phyloP scores from a whole-genome alignment of 2,888 invertebrate genomes.

The Agonopterix arenella region DNA sequence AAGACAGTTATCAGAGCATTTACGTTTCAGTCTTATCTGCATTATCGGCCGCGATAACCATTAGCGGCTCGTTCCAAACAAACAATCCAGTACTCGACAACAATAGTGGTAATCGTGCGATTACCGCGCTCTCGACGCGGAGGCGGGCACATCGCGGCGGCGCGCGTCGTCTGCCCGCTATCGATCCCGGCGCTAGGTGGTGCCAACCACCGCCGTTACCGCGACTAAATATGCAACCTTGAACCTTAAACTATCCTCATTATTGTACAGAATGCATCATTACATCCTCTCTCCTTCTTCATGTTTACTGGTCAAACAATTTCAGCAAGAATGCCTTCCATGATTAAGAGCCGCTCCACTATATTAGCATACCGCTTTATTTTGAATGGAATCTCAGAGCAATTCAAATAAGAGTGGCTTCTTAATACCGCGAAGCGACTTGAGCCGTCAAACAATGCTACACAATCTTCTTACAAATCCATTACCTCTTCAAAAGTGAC shows the following conservation, averaged over 20 bases:
- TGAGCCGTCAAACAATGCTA: neutral
- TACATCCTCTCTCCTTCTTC: neutral
- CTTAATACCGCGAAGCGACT: conserved; percentile 1
- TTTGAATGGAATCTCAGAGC: too few species aligned
- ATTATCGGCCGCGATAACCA: conserved; percentile 35
- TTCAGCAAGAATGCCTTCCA: too few species aligned
- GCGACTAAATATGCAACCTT: conserved; percentile 57
- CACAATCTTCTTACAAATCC: conserved; percentile 8
- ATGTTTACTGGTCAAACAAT: conserved; percentile 1
- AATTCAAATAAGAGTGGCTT: neutral
- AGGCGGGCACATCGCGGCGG: conserved; percentile 51
- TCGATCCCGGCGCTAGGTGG: conserved; percentile 60
- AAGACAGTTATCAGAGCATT: conserved; percentile 22
- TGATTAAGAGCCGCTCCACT: too few species aligned
- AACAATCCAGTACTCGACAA: conserved; percentile 27
- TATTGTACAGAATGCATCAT: conserved; percentile 38
- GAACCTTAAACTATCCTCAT: conserved; percentile 54
- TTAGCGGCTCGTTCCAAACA: conserved; percentile 26
- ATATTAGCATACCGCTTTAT: too few species aligned
- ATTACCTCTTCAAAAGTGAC: conserved; percentile 14
- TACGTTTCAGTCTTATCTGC: conserved; percentile 26
- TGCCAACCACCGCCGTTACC: conserved; percentile 49
- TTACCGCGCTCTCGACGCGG: conserved; percentile 17
- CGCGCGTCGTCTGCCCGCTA: conserved; percentile 62
- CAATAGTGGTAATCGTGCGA: conserved; percentile 42